Conservation (phyloP, 2,113 vertebrate genomes). For the Puffinus mauretanicus region DNA sequence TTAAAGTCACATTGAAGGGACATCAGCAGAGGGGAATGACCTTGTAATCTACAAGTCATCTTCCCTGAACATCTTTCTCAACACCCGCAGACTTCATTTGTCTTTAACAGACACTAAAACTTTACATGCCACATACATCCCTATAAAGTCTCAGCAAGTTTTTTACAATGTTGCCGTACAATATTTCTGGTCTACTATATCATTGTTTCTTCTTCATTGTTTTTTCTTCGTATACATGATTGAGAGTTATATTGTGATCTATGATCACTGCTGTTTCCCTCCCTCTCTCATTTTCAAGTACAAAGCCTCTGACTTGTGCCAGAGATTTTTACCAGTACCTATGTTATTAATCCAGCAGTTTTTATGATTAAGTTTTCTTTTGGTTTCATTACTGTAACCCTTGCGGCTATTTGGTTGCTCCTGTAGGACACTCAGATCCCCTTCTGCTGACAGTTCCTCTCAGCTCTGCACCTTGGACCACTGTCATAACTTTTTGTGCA, state of each 20-base stretch:
- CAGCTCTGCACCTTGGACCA: neutral
- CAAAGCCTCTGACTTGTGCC: neutral
- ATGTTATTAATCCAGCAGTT: accelerated
- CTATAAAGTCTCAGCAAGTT: neutral
- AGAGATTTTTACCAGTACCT: neutral
- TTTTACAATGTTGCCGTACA: neutral
- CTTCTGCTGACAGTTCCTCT: neutral
- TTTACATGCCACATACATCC: neutral
- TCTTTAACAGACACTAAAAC: neutral
- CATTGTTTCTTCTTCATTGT: no score
- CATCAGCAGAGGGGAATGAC: neutral
- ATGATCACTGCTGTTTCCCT: neutral
- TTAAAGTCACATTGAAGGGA: accelerated
- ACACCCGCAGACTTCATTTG: neutral
- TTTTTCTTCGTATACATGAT: neutral
- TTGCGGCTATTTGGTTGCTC: neutral
- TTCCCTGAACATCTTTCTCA: neutral
- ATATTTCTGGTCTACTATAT: neutral
- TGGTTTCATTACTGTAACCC: neutral
- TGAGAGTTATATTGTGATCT: neutral
- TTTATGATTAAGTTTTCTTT: neutral
- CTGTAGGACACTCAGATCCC: neutral
- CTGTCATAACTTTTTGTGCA: neutral
- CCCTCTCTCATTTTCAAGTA: neutral
- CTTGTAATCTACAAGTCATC: neutral